These are phyloP conservation scores for Aradophagus sp. DNA, from an alignment of 1,140 invertebrate genomes.

Conservation along the genomic window DNA sequence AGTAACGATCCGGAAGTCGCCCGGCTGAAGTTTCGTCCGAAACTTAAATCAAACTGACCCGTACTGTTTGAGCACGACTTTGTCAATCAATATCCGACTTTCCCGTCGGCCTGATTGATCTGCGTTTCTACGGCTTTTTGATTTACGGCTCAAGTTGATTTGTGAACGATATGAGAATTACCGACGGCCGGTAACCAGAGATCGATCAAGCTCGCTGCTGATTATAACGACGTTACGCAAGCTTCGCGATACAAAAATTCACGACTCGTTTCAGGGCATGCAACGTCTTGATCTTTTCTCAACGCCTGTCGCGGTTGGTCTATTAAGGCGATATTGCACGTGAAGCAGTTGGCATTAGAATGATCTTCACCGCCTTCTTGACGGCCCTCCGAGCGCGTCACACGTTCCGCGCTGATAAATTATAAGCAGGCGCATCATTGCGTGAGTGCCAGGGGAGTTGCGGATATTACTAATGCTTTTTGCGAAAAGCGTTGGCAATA, in stretches of 20 bases:
- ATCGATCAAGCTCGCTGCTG: too few relatives aligned
- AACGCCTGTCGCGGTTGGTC: constrained; percentile 5
- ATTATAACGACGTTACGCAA: too few relatives aligned
- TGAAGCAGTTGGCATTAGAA: constrained; percentile 53
- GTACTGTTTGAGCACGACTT: too few relatives aligned
- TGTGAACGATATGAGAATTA: too few relatives aligned
- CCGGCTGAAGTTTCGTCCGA: constrained; percentile 13
- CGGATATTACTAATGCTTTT: constrained; percentile 29
- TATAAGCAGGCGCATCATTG: constrained; percentile 54
- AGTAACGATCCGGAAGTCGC: constrained; percentile 48
- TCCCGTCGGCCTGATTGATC: too few relatives aligned
- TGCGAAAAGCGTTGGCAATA: constrained; percentile 45
- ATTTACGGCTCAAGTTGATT: too few relatives aligned
- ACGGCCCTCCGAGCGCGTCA: constrained; percentile 37
- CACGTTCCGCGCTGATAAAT: constrained; percentile 50
- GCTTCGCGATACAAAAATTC: too few relatives aligned
- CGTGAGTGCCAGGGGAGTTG: constrained; percentile 37
- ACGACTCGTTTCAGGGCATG: too few relatives aligned
- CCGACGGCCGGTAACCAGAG: too few relatives aligned
- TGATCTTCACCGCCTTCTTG: constrained; percentile 47
- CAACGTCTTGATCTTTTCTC: too few relatives aligned
- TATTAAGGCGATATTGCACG: constrained; percentile 54
- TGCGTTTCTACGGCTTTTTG: too few relatives aligned
- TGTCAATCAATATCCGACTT: too few relatives aligned
- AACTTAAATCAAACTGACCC: constrained; percentile 46